Evolutionary conservation across 2,888 invertebrate genomes (phyloP).

Genomic region (Eupeodes luniger): DNA sequence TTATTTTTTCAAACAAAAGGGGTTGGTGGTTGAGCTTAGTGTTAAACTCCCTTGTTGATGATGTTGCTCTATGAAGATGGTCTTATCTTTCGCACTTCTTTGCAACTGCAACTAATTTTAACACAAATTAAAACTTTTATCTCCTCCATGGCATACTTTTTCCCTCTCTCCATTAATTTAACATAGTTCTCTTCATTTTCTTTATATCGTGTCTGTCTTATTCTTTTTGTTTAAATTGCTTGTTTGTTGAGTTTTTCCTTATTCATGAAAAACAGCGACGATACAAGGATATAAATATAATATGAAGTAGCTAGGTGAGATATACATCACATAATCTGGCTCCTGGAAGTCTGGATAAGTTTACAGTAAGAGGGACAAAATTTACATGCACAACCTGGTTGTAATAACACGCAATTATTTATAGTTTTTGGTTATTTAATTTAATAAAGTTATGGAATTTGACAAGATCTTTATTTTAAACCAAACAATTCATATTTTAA

Average conservation of each 20-base stretch:
- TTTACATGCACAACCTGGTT: too few species aligned
- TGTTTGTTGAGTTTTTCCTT: constrained; percentile 47
- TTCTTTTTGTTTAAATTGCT: constrained; percentile 36
- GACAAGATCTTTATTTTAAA: too few species aligned
- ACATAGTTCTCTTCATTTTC: constrained; percentile 57
- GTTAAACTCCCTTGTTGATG: constrained; percentile 17
- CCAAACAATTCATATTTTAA: too few species aligned
- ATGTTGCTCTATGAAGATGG: background rate
- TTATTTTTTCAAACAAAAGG: background rate
- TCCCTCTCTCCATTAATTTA: constrained; percentile 44
- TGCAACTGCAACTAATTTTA: constrained; percentile 71
- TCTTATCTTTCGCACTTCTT: constrained; percentile 39
- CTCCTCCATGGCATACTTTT: constrained; percentile 66
- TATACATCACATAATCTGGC: constrained; percentile 1
- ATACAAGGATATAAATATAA: constrained; percentile 9
- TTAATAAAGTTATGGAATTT: too few species aligned
- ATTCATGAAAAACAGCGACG: constrained; percentile 32
- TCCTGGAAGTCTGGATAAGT: too few species aligned
- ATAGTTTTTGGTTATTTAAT: too few species aligned
- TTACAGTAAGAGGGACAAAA: too few species aligned
- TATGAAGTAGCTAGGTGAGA: background rate
- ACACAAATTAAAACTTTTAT: constrained; percentile 74
- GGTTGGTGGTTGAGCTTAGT: background rate
- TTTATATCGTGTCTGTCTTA: constrained; percentile 25
- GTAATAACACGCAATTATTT: too few species aligned